Evolutionary conservation across 2,113 vertebrate genomes (phyloP).

Genomic region (Corythaeola cristata): DNA sequence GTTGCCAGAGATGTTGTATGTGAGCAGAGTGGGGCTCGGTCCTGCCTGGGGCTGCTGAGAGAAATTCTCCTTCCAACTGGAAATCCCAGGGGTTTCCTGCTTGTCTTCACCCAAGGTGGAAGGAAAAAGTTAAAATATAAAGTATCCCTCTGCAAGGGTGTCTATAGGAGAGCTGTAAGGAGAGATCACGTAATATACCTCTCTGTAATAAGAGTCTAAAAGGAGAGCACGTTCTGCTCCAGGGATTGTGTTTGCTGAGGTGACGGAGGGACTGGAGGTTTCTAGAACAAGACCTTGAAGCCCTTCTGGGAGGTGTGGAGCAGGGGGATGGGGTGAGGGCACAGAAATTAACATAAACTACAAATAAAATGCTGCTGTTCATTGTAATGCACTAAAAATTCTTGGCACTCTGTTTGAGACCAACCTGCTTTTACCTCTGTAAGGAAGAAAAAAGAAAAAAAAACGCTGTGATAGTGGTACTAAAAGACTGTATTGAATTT

Average conservation of each 20-base stretch:
- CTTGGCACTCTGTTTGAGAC: background rate
- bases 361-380: background rate
- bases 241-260: background rate
- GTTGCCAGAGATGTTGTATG: accelerated
- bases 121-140: background rate
- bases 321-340: background rate
- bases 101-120: background rate
- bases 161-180: no score
- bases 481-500: background rate
- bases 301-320: background rate
- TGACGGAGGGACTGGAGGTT: background rate
- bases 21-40: background rate
- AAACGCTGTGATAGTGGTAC: background rate
- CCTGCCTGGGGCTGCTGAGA: background rate
- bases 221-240: background rate
- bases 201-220: no score
- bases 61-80: background rate
- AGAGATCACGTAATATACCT: no score
- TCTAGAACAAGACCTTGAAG: background rate
- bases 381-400: background rate
- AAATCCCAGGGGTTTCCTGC: background rate
- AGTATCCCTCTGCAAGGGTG: background rate
- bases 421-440: background rate
- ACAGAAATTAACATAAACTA: background rate
- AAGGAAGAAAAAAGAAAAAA: background rate